These are phyloP conservation scores for Lycocerus yunnanus DNA, from an alignment of 2,888 invertebrate species.

Conservation along the genomic window DNA sequence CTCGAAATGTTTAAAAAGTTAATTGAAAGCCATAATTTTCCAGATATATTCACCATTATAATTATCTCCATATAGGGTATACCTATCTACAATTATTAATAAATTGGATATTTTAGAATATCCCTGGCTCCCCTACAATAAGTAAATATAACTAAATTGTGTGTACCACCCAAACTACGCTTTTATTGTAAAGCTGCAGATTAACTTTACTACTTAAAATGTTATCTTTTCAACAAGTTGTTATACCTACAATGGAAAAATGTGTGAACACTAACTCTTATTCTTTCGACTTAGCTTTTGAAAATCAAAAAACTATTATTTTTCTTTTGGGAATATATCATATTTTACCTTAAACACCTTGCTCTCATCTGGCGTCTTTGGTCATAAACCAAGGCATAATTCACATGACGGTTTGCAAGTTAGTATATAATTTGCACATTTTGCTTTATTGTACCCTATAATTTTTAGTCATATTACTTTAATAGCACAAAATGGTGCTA, in stretches of 20 bases:
- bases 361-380: background rate
- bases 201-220: background rate
- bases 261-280: background rate
- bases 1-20: background rate
- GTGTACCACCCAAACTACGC: background rate
- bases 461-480: background rate
- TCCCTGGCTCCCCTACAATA: no score
- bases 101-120: no score
- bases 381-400: background rate
- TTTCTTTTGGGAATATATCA: background rate
- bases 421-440: background rate
- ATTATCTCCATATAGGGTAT: no score
- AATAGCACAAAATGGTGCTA: background rate
- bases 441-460: background rate
- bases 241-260: background rate
- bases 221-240: background rate
- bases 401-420: background rate
- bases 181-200: background rate
- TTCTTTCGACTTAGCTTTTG: background rate
- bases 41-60: no score
- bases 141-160: no score
- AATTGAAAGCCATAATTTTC: background rate
- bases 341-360: background rate
- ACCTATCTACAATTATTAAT: no score
- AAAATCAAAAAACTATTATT: background rate